Base-by-base conservation (phyloP, 2,888 invertebrate species). In the Melipona beecheii region DNA sequence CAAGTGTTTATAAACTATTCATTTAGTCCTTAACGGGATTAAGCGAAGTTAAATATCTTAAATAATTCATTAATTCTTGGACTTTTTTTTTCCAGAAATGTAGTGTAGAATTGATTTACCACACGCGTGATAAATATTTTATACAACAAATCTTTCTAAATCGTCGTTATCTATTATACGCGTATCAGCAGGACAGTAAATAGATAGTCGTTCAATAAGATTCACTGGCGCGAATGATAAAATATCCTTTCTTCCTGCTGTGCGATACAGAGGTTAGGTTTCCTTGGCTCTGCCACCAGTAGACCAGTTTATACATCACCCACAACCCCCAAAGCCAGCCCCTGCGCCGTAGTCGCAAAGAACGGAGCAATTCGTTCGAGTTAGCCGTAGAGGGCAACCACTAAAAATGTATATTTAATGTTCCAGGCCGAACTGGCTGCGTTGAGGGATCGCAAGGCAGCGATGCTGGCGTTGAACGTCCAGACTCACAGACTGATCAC, bases 341-440 rank as follows among this genome's bases (percentile, higher is more conserved):
- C 73, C 80, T 72, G 77, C 89, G 85, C 60, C 80, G 83, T 88
- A 66, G 62, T 62, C 62, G 72, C 76, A 75, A 31, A 66, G 70
- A 58, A 87, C 83, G 86, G 84, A 73, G 92, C 89, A 91, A 93
- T 94, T 93, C 90, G 92, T 94, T 93, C 91, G 92, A 93, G 92
- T 94, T 94, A 94, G 85, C 81, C 86, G 90, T 87, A 83, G 81
- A 76, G 81, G 81, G 83, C 74, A 78, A 81, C 86, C 86, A 89
- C 89, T 93, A 92, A 92, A 92, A 89, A 90, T 92, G 89, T 90
- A 91, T 92, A 91, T 92, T 93, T 93, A 90, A 93, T 94, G 75
- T 95, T 96, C 70, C 96, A 97, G 95, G 95, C 95, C 86, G 96
- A 96, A 93, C 95, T 96, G 93, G 95, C 95, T 78, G 95, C 95